Percentiles rank a stretch among this genome's conserved stretches.
These are phyloP conservation scores for Apotomis capreana DNA, from an alignment of 2,888 invertebrate species.

Conservation along the genomic window DNA sequence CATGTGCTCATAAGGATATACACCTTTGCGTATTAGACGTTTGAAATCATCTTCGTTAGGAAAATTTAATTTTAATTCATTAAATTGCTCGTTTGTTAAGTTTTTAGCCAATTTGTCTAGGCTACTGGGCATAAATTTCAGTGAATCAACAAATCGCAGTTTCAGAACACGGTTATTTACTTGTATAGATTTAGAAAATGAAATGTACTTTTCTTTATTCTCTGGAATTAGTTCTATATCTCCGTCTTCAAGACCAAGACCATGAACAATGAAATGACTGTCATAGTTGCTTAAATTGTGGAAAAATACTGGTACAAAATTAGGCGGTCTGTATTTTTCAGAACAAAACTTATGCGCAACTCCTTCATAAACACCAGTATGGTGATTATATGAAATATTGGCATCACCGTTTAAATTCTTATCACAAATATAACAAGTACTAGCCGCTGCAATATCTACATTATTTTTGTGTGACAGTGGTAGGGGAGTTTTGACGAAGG, in stretches of 20 bases:
- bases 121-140: slow-evolving; percentile 8
- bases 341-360: slow-evolving; percentile 8
- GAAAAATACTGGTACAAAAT: background rate
- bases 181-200: background rate
- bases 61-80: background rate
- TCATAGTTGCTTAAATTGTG: slow-evolving; percentile 11
- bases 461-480: no score
- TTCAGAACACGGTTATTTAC: no score
- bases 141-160: no score
- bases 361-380: slow-evolving; percentile 9
- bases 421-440: no score
- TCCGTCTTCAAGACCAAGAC: no score
- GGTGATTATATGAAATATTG: no score
- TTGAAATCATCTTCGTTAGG: background rate
- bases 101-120: background rate
- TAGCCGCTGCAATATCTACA: no score
- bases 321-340: background rate
- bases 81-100: slow-evolving; percentile 13
- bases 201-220: slow-evolving; percentile 42
- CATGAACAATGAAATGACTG: background rate
- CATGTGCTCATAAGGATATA: background rate
- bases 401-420: no score
- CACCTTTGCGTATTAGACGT: slow-evolving; percentile 27
- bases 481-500: background rate
- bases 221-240: background rate